Evolutionary conservation across 1,140 invertebrate species (phyloP), one percentile per base, ranked within the genome.

Genomic region (Platorchestia sp.): DNA sequence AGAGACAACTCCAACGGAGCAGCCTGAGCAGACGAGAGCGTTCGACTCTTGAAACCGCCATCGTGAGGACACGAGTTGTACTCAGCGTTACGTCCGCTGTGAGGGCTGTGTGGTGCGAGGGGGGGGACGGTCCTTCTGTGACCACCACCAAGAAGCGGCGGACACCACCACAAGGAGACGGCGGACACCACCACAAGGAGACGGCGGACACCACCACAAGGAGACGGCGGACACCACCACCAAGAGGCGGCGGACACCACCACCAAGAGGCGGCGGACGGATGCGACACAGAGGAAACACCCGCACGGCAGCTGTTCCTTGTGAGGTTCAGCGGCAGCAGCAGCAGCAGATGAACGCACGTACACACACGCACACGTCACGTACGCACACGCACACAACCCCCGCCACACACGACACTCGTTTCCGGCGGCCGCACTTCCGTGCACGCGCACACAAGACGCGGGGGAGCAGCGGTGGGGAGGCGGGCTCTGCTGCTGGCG

Each of bases 271-370:
- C 87, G 41, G 87, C 87, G 91, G 86, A 89, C 86, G 86, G 91
- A 93, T 47, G 91, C 91, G 0, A 5, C n/a, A 27, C 87, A 89
- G 43, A 89, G 87, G 87, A 89, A 89, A 89, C 87, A 89, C 87
- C 87, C n/a, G 91, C 91, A 40, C 45, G 40, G 91, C 91, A 93
- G 91, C 91, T 93, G 91, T 93, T 93, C 87, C 43, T 41, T 47
- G 91, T 44, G 5, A n/a, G n/a, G n/a, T n/a, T n/a, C n/a, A n/a
- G n/a, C n/a, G n/a, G n/a, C n/a, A n/a, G n/a, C n/a, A n/a, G n/a
- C 3, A 45, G 43, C 91, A 90, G 59, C 59, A 41, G 43, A 44
- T 89, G 87, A 89, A 44, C 27, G 41, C n/a, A 44, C 87, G 41
- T 14, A n/a, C 91, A 93, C 87, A 93, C 91, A 93, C 91, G 91